Evolutionary conservation across 2,113 vertebrate genomes (phyloP).

Genomic region (Theropithecus gelada): DNA sequence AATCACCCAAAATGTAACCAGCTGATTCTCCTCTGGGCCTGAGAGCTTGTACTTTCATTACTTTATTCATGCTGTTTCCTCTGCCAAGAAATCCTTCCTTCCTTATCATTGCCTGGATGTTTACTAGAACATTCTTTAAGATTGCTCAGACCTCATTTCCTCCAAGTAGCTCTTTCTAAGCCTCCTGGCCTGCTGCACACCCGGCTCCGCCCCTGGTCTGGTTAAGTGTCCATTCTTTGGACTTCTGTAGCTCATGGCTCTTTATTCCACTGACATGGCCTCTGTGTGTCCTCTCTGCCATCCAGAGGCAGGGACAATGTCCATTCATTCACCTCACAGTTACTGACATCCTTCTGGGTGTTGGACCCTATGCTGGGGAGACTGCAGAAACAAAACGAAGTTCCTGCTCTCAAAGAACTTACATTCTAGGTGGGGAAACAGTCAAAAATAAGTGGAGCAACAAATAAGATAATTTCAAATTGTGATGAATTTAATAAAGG

Average conservation of each 20-base stretch:
- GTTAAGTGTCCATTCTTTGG: neutral
- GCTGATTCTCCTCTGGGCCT: neutral
- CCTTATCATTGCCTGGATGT: neutral
- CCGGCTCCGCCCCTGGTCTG: too few species aligned
- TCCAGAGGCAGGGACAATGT: neutral
- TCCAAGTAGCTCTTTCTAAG: neutral
- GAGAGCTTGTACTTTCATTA: neutral
- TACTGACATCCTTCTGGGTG: neutral
- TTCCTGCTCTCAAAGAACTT: neutral
- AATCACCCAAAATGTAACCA: neutral
- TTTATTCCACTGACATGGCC: neutral
- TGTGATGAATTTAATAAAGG: neutral
- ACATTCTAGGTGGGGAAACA: neutral
- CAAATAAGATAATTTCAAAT: neutral
- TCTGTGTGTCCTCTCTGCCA: neutral
- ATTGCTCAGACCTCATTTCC: neutral
- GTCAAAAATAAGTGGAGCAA: neutral
- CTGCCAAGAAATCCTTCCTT: neutral
- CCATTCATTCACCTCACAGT: neutral
- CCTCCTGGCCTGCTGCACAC: neutral
- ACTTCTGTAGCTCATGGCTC: neutral
- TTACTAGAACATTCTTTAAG: neutral
- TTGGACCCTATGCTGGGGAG: neutral
- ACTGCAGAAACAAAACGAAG: neutral
- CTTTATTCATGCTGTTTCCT: neutral